Evolutionary conservation across 2,797 vertebrate genomes (phyloP), one percentile per base, ranked within the genome.

Genomic region (Alectoris magna): DNA sequence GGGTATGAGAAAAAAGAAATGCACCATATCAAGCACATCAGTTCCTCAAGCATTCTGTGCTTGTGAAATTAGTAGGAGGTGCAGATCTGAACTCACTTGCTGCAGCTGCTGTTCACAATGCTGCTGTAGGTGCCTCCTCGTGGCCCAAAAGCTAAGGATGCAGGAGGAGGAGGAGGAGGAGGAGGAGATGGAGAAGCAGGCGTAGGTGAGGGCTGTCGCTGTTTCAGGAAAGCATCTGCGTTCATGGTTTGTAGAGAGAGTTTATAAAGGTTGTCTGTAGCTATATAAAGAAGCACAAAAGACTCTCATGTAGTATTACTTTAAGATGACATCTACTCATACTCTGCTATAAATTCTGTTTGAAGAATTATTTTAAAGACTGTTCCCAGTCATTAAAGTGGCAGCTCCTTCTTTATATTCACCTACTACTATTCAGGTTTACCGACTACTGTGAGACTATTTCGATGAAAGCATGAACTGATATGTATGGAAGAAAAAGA

Each of bases 201-300:
- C 14, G 97, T 97, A 1, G 98, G 98, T 4, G 98, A 98, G 96
- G 97, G 97, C 21, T 98, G 98, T 79, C 98, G 98, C 97, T 99
- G 98, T 96, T 99, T 99, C 96, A 99, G 97, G 97, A 99, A 99
- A 64, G 98, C 97, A 84, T 99, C 99, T 95, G 99, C 99, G 3
- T 98, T 99, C 97, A 99, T 97, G 21, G 99, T 99, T 98, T 99
- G 99, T 72, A 99, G 97, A 94, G 99, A 99, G 80, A 99, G 98
- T 97, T 99, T 99, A 93, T 99, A 99, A 62, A 99, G 98, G 95
- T 99, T 99, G 87, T 99, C 99, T 26, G 98, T 98, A 96, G 98
- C 99, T 99, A 92, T 11, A 86, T 70, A 92, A 91, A 91, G 19
- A 97, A 97, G 95, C 58, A 95, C 16, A 94, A 66, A 86, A 78